Base-by-base conservation (phyloP, 1,140 invertebrate genomes). In the Pseudomyrmex flavicornis region DNA sequence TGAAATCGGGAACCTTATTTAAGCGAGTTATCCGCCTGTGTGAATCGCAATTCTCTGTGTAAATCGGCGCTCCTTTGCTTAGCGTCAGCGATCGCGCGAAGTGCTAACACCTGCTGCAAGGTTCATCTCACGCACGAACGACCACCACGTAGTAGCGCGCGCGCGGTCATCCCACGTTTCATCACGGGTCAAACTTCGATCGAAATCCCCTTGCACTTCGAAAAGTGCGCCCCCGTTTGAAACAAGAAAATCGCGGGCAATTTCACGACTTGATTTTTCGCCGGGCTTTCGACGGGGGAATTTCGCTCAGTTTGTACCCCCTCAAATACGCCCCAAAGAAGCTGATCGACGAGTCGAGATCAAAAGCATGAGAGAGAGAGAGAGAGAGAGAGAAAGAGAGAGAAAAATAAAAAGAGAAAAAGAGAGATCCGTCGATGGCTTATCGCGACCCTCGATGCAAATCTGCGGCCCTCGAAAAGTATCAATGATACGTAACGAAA, bases 101-200 rank as follows among this genome's bases (percentile, higher is more conserved):
- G 35, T 54, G 44, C 56, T 26, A 26, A 63, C 75, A 80, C 35
- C 52, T 35, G 35, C 10, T 12, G 26, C 12, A 26, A 35, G 35
- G 35, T n/a, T 15, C 22, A 9, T 59, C 26, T 66, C 46, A 66
- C 74, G 22, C 22, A 76, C 22, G 12, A 59, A 76, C 61, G 46
- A 75, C 12, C 26, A 35, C 35, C 35, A 26, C 26, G 35, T 76
- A 52, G 46, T 62, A 35, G 35, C 58, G 59, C 46, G 44, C 9
- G 15, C 73, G 22, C 22, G 20, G n/a, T n/a, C n/a, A n/a, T n/a
- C 35, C 35, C 35, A 35, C 35, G 35, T 35, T 35, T 76, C 46
- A 76, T 76, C 59, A 22, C n/a, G 52, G 15, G 22, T 20, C n/a
- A 70, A 70, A 70, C 76, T 80, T 80, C 17, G 76, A 79, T 79